These are phyloP conservation scores for Limenitis camilla DNA, from an alignment of 2,888 invertebrate species.

Conservation along the genomic window DNA sequence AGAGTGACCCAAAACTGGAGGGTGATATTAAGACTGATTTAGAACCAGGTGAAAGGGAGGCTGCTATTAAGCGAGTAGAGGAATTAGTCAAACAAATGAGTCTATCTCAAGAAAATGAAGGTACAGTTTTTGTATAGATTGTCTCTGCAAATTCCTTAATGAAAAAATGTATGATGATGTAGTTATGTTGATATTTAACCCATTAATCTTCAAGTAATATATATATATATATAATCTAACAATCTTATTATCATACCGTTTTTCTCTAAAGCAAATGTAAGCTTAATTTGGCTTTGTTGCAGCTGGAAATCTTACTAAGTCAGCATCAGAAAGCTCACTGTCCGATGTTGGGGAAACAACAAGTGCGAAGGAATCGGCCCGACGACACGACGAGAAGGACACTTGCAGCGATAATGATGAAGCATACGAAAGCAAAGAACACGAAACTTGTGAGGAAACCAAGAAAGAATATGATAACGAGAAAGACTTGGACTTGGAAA, in stretches of 20 bases:
- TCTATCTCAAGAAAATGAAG: slow-evolving; percentile 78
- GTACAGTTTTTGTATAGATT: too few relatives aligned
- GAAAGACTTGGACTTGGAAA: slow-evolving; percentile 44
- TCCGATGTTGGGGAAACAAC: slow-evolving; percentile 81
- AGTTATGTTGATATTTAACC: too few relatives aligned
- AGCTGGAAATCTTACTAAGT: slow-evolving; percentile 77
- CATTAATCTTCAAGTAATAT: too few relatives aligned
- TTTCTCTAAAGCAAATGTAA: too few relatives aligned
- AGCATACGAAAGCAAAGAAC: slow-evolving; percentile 31
- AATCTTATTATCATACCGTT: too few relatives aligned
- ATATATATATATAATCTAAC: background rate
- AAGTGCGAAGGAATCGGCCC: slow-evolving; percentile 81
- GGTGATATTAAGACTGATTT: slow-evolving; percentile 40
- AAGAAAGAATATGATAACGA: slow-evolving; percentile 55
- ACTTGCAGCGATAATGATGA: slow-evolving; percentile 81
- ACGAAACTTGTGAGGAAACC: slow-evolving; percentile 54
- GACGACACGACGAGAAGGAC: slow-evolving; percentile 82
- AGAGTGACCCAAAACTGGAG: slow-evolving; percentile 33
- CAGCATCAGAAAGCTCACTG: slow-evolving; percentile 91
- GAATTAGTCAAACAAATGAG: slow-evolving; percentile 88
- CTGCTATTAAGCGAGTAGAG: slow-evolving; percentile 75
- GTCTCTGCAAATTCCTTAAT: too few relatives aligned
- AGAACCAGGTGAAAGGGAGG: slow-evolving; percentile 49
- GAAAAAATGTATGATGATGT: too few relatives aligned
- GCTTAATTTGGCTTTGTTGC: background rate